Base-by-base conservation (phyloP, 2,888 invertebrate species). In the Anagyrus pseudococci region DNA sequence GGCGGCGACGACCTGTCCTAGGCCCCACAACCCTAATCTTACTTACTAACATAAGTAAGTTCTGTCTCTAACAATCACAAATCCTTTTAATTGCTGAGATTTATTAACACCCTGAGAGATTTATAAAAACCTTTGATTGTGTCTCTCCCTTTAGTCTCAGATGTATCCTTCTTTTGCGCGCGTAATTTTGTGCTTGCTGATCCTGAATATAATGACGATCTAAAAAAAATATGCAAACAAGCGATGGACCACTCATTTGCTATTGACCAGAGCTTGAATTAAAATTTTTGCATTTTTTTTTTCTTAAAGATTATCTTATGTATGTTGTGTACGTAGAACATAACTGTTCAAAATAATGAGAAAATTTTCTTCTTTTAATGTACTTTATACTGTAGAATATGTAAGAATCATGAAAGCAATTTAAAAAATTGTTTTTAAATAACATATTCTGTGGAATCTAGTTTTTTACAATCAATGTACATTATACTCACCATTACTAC, bases 1-100 rank as follows among this genome's bases (percentile, higher is more conserved):
- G 84, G 84, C 84, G 83, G 81, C 81, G 83, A 83, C 80, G 80
- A 81, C 80, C 80, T 80, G 80, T 81, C 80, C 80, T 81, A 81
- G 80, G 80, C 80, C 80, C 78, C 80, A 37, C 33, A 79, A 79
- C 78, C 80, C 77, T 79, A 79, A 79, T 80, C 77, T 80, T 81
- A 80, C 80, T 81, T 81, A 81, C 80, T 80, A 81, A 81, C 80
- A 81, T 80, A 80, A 81, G 80, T 81, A 81, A 81, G 80, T 81
- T 79, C 78, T 81, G 72, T 77, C n/a, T 37, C 80, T 80, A 80
- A 80, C 80, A 79, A 79, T 76, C 76, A 77, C 76, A 77, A 77
- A 71, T 71, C 69, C 71, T 69, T 46, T 37, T 69, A 73, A 73
- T 74, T 72, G 71, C 71, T 76, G 72, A 75, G 69, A 72, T 68